Percentiles rank a stretch among this genome's conserved stretches.
Conservation (phyloP, 2,113 vertebrate genomes). For the Clupea harengus region DNA sequence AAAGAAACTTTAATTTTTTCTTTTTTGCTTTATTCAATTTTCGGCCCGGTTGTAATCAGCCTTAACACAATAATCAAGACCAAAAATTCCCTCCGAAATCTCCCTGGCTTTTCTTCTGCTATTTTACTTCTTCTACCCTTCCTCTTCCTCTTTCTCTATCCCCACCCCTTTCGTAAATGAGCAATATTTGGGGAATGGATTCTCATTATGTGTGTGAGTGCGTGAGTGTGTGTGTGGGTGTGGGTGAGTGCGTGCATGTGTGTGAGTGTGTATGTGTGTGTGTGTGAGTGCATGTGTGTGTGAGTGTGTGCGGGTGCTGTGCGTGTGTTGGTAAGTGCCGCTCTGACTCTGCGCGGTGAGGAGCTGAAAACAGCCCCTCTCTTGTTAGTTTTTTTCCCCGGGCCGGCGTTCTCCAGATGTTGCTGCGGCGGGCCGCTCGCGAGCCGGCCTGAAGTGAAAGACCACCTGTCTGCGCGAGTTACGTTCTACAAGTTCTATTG, state of each 20-base stretch:
- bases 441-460: conserved; percentile 4
- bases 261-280: not conserved
- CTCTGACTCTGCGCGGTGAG: not conserved
- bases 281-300: not conserved
- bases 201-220: not conserved
- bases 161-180: not conserved
- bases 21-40: not conserved
- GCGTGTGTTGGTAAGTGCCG: not conserved
- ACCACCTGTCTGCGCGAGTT: conserved; percentile 15
- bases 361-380: conserved; percentile 10
- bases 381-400: not conserved
- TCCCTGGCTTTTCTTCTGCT: not conserved
- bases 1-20: not conserved
- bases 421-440: not conserved
- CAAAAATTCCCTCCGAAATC: not conserved
- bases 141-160: not conserved
- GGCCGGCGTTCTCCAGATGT: not conserved
- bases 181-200: conserved; percentile 8
- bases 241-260: not conserved
- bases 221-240: not conserved
- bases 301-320: not conserved
- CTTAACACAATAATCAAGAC: conserved; percentile 12
- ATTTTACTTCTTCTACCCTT: not conserved
- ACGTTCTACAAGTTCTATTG: not conserved
- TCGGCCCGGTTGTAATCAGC: not conserved